Conservation (phyloP, 2,797 vertebrate genomes). For the Hipposideros larvatus region DNA sequence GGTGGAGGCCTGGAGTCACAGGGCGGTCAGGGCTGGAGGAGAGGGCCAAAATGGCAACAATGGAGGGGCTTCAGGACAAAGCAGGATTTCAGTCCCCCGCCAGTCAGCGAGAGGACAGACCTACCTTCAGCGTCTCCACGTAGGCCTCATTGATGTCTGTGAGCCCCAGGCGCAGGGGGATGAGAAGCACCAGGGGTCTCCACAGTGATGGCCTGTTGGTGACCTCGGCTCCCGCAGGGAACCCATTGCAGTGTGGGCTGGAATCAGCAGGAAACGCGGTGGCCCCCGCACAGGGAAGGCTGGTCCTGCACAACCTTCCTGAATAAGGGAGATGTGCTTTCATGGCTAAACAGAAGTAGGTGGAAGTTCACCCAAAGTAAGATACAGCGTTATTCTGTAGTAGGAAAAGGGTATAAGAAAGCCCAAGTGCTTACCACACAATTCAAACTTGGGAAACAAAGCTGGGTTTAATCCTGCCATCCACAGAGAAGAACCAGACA, state of each 20-base stretch:
- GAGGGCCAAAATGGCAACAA: too few species aligned
- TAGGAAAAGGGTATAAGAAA: neutral
- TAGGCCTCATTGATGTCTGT: constrained; percentile 99
- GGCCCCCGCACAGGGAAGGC: constrained; percentile 87
- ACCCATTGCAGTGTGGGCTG: constrained; percentile 92
- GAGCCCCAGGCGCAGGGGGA: constrained; percentile 97
- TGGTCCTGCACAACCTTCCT: constrained; percentile 95
- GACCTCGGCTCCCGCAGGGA: constrained; percentile 89
- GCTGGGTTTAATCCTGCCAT: neutral
- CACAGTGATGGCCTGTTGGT: constrained; percentile 90
- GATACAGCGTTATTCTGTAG: too few species aligned
- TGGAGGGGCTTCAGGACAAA: neutral
- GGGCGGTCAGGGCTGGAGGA: neutral
- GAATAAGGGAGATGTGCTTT: constrained; percentile 9
- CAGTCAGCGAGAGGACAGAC: neutral
- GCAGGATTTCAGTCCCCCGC: neutral
- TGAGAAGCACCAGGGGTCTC: constrained; percentile 97
- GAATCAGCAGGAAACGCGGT: constrained; percentile 85
- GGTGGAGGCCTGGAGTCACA: neutral
- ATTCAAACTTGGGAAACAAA: too few species aligned
- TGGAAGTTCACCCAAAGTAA: neutral
- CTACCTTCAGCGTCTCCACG: constrained; percentile 97
- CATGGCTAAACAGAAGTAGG: neutral
- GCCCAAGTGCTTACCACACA: neutral
- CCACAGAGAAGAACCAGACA: accelerated